These are phyloP conservation scores for Drosophila paracracens DNA, from an alignment of 2,888 invertebrate genomes.

Conservation along the genomic window DNA sequence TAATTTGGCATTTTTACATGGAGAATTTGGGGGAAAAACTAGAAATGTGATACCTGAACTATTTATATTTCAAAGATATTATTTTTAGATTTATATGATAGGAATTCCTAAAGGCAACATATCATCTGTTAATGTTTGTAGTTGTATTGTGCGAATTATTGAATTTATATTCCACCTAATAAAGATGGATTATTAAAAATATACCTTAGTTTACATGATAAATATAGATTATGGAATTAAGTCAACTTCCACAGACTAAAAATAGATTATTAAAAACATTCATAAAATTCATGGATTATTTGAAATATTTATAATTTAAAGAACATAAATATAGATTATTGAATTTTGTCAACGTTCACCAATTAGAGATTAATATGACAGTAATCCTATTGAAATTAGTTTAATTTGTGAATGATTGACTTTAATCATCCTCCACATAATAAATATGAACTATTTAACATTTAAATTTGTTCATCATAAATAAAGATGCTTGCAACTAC, in stretches of 20 bases:
- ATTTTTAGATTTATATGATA: not conserved
- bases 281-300: not conserved
- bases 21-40: not conserved
- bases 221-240: not conserved
- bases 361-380: too few species aligned
- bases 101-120: not conserved
- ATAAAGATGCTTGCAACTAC: not conserved
- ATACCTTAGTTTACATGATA: not conserved
- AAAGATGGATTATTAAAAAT: not conserved
- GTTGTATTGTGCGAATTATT: not conserved
- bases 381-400: too few species aligned
- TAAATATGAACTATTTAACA: too few species aligned
- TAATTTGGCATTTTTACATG: constrained; percentile 27
- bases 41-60: not conserved
- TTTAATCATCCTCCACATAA: not conserved
- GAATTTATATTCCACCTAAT: not conserved
- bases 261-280: not conserved
- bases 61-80: not conserved
- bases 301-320: not conserved
- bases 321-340: too few species aligned
- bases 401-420: not conserved
- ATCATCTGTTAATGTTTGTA: not conserved
- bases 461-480: not conserved
- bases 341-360: too few species aligned
- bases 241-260: not conserved